These are phyloP conservation scores for Odontocolon sp. DNA, from an alignment of 2,888 invertebrate species.

Conservation along the genomic window DNA sequence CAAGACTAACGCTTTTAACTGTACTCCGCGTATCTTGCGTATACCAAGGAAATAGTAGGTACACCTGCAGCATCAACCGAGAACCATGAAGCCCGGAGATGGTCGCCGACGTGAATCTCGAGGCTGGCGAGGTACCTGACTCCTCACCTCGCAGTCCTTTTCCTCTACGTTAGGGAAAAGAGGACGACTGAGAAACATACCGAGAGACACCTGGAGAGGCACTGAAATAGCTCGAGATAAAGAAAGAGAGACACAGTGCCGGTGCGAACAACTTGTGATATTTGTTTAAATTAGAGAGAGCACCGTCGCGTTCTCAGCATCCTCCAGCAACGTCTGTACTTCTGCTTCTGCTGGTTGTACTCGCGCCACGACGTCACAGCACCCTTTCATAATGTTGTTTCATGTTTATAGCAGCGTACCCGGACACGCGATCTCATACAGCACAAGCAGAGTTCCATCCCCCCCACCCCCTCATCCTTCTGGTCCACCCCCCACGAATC, in stretches of 20 bases:
- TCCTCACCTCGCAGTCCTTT: slow-evolving; percentile 29
- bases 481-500: slow-evolving; percentile 26
- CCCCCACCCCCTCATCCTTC: too few species aligned
- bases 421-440: slow-evolving; percentile 56
- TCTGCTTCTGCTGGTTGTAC: slow-evolving; percentile 32
- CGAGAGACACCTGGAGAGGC: slow-evolving; percentile 1
- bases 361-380: slow-evolving; percentile 33
- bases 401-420: slow-evolving; percentile 66
- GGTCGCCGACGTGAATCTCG: slow-evolving; percentile 25
- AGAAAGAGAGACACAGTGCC: slow-evolving; percentile 39
- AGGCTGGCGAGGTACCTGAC: slow-evolving; percentile 18
- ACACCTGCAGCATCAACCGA: slow-evolving; percentile 16
- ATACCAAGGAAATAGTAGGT: slow-evolving; percentile 23
- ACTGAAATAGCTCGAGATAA: neutral
- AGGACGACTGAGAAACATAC: slow-evolving; percentile 22
- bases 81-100: slow-evolving; percentile 21
- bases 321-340: slow-evolving; percentile 21
- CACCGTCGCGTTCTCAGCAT: slow-evolving; percentile 49
- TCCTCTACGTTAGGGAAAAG: too few species aligned
- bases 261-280: slow-evolving; percentile 65
- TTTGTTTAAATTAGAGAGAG: slow-evolving; percentile 66
- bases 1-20: slow-evolving; percentile 43
- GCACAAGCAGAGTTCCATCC: slow-evolving; percentile 10
- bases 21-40: slow-evolving; percentile 26
- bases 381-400: slow-evolving; percentile 68